phyloP scores from a whole-genome alignment of 1,140 invertebrate genomes.

The Adelges cooleyi region DNA sequence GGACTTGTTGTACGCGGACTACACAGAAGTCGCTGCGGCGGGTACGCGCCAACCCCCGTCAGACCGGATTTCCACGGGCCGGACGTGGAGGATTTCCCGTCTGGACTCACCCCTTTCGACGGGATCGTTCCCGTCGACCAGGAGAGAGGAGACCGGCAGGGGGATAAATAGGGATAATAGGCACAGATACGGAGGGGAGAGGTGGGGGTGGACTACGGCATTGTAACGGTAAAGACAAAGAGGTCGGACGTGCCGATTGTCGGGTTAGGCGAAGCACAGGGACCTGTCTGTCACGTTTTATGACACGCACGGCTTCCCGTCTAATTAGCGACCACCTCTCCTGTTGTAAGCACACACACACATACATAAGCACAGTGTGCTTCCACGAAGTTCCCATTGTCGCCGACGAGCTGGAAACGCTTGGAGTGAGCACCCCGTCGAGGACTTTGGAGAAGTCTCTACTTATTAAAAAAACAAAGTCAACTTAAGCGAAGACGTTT shows the following conservation, averaged over 20 bases:
- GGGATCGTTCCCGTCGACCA: not conserved
- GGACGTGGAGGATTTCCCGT: not conserved
- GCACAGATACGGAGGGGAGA: not conserved
- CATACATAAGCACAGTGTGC: no score
- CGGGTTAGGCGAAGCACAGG: not conserved
- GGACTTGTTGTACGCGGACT: no score
- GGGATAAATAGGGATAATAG: not conserved
- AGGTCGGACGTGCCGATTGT: slow-evolving; percentile 27
- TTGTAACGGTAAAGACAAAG: slow-evolving; percentile 6
- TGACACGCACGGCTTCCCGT: slow-evolving; percentile 4
- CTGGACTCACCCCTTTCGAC: not conserved
- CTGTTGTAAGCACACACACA: no score
- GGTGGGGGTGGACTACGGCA: not conserved
- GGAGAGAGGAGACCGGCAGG: not conserved
- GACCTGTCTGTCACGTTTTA: slow-evolving; percentile 5
- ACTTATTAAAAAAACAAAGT: no score
- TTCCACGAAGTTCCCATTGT: no score
- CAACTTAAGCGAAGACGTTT: no score
- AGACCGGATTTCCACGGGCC: no score
- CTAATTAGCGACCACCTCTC: not conserved
- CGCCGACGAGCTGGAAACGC: no score
- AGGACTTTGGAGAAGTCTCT: no score
- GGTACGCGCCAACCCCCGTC: no score
- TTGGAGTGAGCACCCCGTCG: no score
- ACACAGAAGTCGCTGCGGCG: no score